These are phyloP conservation scores for Morus bassanus DNA, from an alignment of 2,797 vertebrate genomes.

Conservation along the genomic window DNA sequence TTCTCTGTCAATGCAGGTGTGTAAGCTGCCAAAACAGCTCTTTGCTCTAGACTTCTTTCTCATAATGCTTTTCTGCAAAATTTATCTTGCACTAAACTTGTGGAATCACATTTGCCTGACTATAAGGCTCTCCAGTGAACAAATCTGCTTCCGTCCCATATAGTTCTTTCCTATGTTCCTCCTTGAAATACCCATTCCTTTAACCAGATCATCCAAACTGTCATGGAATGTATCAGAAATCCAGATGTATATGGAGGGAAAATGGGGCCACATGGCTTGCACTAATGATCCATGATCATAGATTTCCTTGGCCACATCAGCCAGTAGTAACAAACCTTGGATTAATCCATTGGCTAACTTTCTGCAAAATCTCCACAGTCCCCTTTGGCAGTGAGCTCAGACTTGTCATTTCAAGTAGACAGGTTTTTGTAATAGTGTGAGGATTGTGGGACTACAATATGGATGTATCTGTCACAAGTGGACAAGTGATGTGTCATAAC, in stretches of 20 bases:
- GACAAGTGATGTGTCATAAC: not conserved
- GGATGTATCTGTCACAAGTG: not conserved
- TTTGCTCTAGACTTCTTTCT: not conserved
- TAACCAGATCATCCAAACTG: not conserved
- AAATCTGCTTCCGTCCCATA: not conserved
- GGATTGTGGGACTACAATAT: not conserved
- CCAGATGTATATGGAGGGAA: not conserved
- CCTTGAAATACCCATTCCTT: not conserved
- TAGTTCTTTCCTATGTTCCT: not conserved
- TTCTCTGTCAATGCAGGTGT: not conserved
- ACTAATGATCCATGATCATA: not conserved
- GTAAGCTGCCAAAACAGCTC: not conserved
- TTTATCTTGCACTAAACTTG: not conserved
- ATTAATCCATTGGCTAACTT: not conserved
- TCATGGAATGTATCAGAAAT: not conserved
- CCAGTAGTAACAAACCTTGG: not conserved
- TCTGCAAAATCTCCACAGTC: not conserved
- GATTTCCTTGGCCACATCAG: not conserved
- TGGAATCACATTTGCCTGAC: not conserved
- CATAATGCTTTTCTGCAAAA: not conserved
- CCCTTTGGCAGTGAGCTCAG: not conserved
- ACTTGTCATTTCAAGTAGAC: not conserved
- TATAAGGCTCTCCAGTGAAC: not conserved
- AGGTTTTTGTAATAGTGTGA: not conserved
- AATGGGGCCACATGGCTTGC: not conserved